Base-by-base conservation (phyloP, 1,140 invertebrate species). In the Sminthurinus signatus region DNA sequence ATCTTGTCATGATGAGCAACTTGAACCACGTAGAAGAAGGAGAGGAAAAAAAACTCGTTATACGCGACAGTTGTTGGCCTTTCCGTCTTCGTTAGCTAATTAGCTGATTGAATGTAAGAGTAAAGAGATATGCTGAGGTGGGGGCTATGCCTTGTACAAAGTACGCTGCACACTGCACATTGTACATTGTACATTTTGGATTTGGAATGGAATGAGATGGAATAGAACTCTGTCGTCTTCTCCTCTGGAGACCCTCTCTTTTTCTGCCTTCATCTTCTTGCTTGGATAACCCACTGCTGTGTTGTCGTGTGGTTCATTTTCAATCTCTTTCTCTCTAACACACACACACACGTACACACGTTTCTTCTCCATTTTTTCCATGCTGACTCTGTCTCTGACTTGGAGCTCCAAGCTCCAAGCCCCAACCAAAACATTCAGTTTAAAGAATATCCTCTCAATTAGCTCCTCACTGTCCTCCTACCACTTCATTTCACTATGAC, bases 51-150 rank as follows among this genome's bases (percentile, higher is more conserved):
- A 63, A 43, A 57, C 55, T 64, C 62, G 62, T 64, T 64, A 64
- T 42, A 64, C 29, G 27, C 62, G 55, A 64, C 62, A 65, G 56
- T 65, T 60, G 63, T 65, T 60, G 57, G 56, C 48, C 63, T 60
- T 51, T 65, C 50, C 48, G 64, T 66, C 64, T 61, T 66, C 64
- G 59, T 66, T 66, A 66, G 58, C 64, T 66, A 66, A 66, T 61
- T 65, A 65, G 50, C 39, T 65, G 63, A 65, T 65, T 65, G 63
- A 65, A 65, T 42, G 63, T 60, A n/a, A n/a, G n/a, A n/a, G n/a
- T n/a, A 65, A 65, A 60, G 56, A 32, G 63, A 65, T 65, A 65
- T 55, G 50, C 27, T n/a, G n/a, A 27, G 28, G 50, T 48, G 44
- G 50, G 50, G 50, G 50, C 21, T 52, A 10, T 3, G 10, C 14